These are phyloP conservation scores for Myotis davidii DNA, from an alignment of 2,113 vertebrate genomes.

Conservation along the genomic window DNA sequence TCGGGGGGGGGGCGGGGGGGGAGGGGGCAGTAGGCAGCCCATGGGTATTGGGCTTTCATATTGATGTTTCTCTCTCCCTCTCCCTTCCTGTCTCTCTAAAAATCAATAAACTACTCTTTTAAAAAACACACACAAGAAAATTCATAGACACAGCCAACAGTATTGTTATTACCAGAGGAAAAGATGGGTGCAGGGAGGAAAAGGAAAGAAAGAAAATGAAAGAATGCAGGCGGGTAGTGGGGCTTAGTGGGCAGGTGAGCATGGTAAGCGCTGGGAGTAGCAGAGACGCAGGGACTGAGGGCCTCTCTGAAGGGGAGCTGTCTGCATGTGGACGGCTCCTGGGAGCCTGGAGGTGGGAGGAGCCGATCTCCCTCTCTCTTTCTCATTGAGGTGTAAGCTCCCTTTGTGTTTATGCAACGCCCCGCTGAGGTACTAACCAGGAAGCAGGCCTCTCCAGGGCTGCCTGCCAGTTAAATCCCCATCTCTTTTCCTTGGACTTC, in stretches of 20 bases:
- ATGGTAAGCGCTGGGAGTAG: accelerated
- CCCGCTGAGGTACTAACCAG: neutral
- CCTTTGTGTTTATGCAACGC: neutral
- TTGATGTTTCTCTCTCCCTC: too few relatives aligned
- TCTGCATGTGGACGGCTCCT: too few relatives aligned
- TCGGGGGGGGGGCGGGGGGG: too few relatives aligned
- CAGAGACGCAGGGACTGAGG: accelerated
- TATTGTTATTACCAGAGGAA: neutral
- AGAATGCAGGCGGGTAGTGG: neutral
- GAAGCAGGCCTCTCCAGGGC: accelerated
- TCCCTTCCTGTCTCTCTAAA: too few relatives aligned
- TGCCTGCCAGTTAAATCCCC: neutral
- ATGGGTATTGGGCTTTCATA: too few relatives aligned
- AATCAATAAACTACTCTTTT: too few relatives aligned
- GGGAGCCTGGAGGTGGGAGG: neutral
- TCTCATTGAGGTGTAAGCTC: neutral
- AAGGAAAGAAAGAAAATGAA: too few relatives aligned
- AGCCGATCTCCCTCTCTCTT: neutral
- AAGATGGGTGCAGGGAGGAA: neutral
- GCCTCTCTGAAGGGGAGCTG: accelerated
- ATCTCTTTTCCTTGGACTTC: too few relatives aligned
- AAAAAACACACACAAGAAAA: neutral
- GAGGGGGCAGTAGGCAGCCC: too few relatives aligned
- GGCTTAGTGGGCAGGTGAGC: neutral
- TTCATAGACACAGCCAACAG: neutral